Percentiles rank a stretch among this genome's conserved stretches.
Conservation (phyloP, 2,113 vertebrate genomes). For the Chamaetylas fuelleborni region DNA sequence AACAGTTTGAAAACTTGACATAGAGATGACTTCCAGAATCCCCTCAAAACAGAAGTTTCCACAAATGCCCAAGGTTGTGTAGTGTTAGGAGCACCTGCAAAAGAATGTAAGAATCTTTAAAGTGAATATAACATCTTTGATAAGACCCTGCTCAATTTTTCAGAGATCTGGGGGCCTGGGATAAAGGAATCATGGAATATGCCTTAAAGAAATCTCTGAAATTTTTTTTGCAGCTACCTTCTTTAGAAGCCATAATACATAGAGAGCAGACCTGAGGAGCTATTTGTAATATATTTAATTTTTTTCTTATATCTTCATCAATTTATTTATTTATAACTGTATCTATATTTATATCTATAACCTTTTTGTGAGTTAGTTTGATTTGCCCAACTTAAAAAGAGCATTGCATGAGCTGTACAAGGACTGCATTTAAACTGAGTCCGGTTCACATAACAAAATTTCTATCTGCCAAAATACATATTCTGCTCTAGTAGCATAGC, state of each 20-base stretch:
- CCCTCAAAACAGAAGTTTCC: not conserved
- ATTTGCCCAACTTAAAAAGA: not conserved
- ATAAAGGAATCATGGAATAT: not conserved
- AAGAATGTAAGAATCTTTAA: not conserved
- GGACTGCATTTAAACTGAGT: not conserved
- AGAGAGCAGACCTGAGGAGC: not conserved
- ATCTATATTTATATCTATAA: not conserved
- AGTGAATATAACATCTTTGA: not conserved
- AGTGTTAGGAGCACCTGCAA: not conserved
- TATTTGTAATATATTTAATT: not conserved
- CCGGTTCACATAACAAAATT: not conserved
- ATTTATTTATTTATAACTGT: not conserved
- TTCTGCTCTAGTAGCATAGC: not conserved
- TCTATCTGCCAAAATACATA: not conserved
- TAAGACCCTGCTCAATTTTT: not conserved
- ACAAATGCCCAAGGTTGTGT: fast-evolving
- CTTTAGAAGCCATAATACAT: not conserved
- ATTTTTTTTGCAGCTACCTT: not conserved
- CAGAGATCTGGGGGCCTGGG: not conserved
- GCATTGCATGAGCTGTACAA: not conserved
- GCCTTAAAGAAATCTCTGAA: not conserved
- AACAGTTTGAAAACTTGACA: not conserved
- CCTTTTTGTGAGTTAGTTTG: not conserved
- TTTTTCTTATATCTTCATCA: not conserved
- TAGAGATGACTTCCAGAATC: not conserved